Percentiles rank a stretch among this genome's conserved stretches.
Evolutionary conservation across 2,888 invertebrate species (phyloP).

Genomic region (Tinea trinotella): DNA sequence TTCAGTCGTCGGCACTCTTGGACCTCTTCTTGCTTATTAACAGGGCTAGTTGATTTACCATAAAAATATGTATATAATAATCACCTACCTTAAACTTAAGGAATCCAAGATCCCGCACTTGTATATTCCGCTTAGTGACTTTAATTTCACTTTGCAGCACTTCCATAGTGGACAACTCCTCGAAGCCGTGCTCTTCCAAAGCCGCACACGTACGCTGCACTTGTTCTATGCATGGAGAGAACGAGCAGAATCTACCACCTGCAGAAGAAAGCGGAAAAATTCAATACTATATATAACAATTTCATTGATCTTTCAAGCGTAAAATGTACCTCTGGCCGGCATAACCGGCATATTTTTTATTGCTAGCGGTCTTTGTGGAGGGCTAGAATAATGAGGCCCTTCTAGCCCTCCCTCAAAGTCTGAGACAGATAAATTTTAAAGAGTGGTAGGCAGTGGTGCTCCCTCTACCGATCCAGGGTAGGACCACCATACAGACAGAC

Average conservation of each 20-base stretch:
- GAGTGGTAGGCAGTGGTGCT: too few relatives aligned
- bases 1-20: too few relatives aligned
- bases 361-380: too few relatives aligned
- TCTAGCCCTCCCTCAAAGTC: too few relatives aligned
- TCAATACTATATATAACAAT: not conserved
- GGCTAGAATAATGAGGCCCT: too few relatives aligned
- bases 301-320: not conserved
- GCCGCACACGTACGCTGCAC: constrained; percentile 89
- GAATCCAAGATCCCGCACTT: constrained; percentile 79
- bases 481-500: too few relatives aligned
- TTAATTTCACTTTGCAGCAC: constrained; percentile 85
- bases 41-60: too few relatives aligned
- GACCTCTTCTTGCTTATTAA: too few relatives aligned
- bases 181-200: constrained; percentile 82
- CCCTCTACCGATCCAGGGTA: too few relatives aligned
- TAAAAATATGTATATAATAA: too few relatives aligned
- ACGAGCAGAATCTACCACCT: constrained; percentile 96
- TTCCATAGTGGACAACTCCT: constrained; percentile 89
- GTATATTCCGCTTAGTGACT: constrained; percentile 77
- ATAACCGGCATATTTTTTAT: not conserved
- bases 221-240: constrained; percentile 99
- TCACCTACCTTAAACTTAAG: constrained; percentile 74
- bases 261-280: constrained; percentile 24
- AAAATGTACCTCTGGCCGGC: not conserved
- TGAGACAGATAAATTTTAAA: too few relatives aligned